Evolutionary conservation across 2,113 vertebrate species (phyloP).

Genomic region (Anguilla rostrata): DNA sequence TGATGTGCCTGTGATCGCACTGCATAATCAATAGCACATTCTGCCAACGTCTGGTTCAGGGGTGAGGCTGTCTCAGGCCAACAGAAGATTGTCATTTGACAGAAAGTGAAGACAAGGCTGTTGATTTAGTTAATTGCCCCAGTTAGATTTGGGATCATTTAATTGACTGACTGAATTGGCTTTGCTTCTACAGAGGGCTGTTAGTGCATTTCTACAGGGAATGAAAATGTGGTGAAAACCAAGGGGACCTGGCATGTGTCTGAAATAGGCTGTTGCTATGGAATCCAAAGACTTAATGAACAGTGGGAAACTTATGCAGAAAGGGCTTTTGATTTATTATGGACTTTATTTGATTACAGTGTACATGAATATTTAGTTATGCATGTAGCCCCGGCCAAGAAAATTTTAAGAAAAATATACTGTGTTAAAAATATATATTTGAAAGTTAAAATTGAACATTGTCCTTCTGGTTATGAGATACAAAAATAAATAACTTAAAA

Average conservation of each 20-base stretch:
- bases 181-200: not conserved
- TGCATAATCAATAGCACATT: conserved; percentile 36
- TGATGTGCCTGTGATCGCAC: conserved; percentile 33
- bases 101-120: not conserved
- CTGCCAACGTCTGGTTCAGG: not conserved
- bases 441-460: conserved; percentile 1
- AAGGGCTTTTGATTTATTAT: conserved; percentile 37
- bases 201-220: not conserved
- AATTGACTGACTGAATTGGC: conserved; percentile 13
- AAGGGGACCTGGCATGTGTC: conserved; percentile 19
- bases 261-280: conserved; percentile 49
- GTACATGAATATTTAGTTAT: conserved; percentile 35
- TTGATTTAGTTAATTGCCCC: conserved; percentile 16
- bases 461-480: not conserved
- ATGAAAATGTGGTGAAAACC: conserved; percentile 9
- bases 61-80: conserved; percentile 21
- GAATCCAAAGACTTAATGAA: conserved; percentile 34
- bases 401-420: conserved; percentile 24
- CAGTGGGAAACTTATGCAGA: conserved; percentile 28
- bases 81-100: not conserved
- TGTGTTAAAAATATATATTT: not conserved
- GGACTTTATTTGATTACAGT: conserved; percentile 43
- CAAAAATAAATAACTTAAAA: not conserved
- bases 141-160: conserved; percentile 9
- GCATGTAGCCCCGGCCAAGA: conserved; percentile 15